These are phyloP conservation scores for Encarsia formosa DNA, from an alignment of 2,888 invertebrate genomes.

Conservation along the genomic window DNA sequence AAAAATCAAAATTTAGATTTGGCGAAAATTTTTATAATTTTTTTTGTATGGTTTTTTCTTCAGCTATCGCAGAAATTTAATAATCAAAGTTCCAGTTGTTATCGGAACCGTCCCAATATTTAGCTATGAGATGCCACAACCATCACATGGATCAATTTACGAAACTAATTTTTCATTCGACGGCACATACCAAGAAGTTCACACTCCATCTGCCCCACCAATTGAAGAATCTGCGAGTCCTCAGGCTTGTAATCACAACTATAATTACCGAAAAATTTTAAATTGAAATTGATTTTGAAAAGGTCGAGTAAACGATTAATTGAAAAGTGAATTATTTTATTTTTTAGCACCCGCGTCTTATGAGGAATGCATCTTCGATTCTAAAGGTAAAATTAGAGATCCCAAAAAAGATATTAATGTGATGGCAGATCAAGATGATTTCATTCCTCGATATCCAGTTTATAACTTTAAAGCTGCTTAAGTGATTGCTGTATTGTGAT, in stretches of 20 bases:
- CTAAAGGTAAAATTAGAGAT: slow-evolving; percentile 60
- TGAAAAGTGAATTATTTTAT: slow-evolving; percentile 35
- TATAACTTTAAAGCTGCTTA: slow-evolving; percentile 35
- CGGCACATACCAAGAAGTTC: slow-evolving; percentile 52
- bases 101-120: slow-evolving; percentile 73
- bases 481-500: no score
- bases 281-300: background rate
- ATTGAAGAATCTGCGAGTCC: slow-evolving; percentile 50
- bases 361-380: slow-evolving; percentile 58
- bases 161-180: background rate
- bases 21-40: no score
- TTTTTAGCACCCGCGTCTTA: slow-evolving; percentile 63
- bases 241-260: slow-evolving; percentile 32
- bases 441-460: slow-evolving; percentile 49
- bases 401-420: slow-evolving; percentile 60
- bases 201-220: slow-evolving; percentile 38
- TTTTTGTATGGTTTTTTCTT: slow-evolving; percentile 20
- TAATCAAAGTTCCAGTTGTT: slow-evolving; percentile 63
- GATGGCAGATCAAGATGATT: slow-evolving; percentile 39
- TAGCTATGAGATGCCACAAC: slow-evolving; percentile 51
- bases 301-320: slow-evolving; percentile 14
- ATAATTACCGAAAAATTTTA: background rate
- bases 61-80: slow-evolving; percentile 60
- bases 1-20: slow-evolving; percentile 6
- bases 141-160: slow-evolving; percentile 38